These are phyloP conservation scores for Gymnosoma rotundatum DNA, from an alignment of 2,888 invertebrate species.

Conservation along the genomic window DNA sequence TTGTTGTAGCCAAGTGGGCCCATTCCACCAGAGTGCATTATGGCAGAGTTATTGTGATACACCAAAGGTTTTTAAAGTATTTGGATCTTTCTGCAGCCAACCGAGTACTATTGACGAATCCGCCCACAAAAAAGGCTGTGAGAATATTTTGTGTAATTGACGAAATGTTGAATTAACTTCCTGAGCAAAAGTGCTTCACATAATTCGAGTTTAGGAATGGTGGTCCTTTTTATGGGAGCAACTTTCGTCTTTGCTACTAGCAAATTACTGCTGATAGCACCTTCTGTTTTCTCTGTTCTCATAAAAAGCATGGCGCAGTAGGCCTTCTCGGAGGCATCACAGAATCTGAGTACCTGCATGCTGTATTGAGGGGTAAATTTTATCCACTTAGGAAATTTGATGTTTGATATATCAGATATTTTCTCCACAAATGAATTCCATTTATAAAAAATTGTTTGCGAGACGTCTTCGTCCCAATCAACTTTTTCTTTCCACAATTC, in stretches of 20 bases:
- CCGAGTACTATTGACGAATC: too few relatives aligned
- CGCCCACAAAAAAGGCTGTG: slow-evolving; percentile 1
- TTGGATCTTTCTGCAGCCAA: background rate
- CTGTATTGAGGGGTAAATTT: too few relatives aligned
- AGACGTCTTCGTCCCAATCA: too few relatives aligned
- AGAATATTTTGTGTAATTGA: background rate
- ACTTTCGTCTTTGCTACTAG: too few relatives aligned
- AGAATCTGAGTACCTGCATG: too few relatives aligned
- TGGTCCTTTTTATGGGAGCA: slow-evolving; percentile 22
- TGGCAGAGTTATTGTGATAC: background rate
- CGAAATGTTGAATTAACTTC: background rate
- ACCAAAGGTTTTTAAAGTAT: background rate
- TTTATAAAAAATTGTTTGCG: too few relatives aligned
- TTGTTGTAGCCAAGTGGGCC: background rate
- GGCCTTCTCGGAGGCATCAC: too few relatives aligned
- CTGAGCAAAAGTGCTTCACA: slow-evolving; percentile 1
- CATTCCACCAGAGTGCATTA: slow-evolving; percentile 26
- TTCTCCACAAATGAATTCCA: too few relatives aligned
- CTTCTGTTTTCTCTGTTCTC: background rate
- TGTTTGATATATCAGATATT: too few relatives aligned
- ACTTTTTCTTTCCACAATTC: too few relatives aligned
- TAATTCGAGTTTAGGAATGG: slow-evolving; percentile 30
- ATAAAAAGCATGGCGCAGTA: too few relatives aligned
- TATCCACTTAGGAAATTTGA: too few relatives aligned
- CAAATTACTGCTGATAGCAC: background rate